phyloP scores from a whole-genome alignment of 2,888 invertebrate species.

The Auanema sp. region DNA sequence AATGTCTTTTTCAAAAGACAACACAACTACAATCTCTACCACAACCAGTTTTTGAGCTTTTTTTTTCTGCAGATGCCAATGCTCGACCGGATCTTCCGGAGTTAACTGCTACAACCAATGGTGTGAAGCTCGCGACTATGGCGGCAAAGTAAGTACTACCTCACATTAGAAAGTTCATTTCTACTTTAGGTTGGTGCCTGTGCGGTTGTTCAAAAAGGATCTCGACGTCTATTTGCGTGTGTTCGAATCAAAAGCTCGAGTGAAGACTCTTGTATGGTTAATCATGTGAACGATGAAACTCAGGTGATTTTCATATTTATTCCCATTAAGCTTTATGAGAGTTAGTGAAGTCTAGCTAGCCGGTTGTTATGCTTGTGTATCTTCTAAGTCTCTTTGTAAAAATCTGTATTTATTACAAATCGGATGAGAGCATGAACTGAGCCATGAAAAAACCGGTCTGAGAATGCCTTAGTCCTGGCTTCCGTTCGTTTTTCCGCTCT shows the following conservation, averaged over 20 bases:
- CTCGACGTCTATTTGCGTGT: constrained; percentile 13
- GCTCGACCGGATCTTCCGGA: constrained; percentile 12
- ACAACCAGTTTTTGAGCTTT: not conserved
- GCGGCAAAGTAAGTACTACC: constrained; percentile 10
- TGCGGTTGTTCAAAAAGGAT: constrained; percentile 12
- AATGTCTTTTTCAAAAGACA: too few relatives aligned
- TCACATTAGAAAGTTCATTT: not conserved
- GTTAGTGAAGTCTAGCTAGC: too few relatives aligned
- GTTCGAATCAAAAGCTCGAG: constrained; percentile 13
- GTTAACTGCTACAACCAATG: constrained; percentile 20
- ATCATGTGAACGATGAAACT: not conserved
- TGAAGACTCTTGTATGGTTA: constrained; percentile 16
- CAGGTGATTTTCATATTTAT: not conserved
- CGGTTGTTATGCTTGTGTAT: too few relatives aligned
- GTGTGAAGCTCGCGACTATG: constrained; percentile 14
- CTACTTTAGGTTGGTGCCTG: constrained; percentile 16
- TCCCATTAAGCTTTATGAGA: too few relatives aligned
- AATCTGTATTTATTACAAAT: too few relatives aligned
- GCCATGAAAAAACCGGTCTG: too few relatives aligned
- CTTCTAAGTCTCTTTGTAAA: too few relatives aligned
- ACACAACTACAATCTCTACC: not conserved
- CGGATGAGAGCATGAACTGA: too few relatives aligned
- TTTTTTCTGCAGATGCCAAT: constrained; percentile 19
- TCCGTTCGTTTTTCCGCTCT: too few relatives aligned
- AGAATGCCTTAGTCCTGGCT: too few relatives aligned